These are phyloP conservation scores for Distichodus sexfasciatus DNA, from an alignment of 2,797 vertebrate genomes.

Conservation along the genomic window DNA sequence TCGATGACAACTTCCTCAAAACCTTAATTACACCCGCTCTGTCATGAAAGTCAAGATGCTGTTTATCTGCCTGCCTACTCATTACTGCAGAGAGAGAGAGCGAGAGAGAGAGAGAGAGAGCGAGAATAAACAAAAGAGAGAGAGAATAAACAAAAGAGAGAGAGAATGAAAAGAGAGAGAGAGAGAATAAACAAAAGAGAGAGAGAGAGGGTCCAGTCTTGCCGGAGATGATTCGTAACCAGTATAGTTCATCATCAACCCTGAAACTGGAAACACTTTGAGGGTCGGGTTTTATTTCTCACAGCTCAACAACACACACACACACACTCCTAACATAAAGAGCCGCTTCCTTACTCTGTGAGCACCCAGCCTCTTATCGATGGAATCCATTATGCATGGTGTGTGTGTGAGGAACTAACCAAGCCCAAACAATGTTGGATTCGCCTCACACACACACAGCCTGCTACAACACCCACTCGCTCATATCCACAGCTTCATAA, in stretches of 20 bases:
- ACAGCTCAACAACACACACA: background rate
- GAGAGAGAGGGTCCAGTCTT: background rate
- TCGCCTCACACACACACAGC: background rate
- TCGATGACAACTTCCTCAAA: slow-evolving; percentile 50
- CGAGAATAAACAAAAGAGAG: background rate
- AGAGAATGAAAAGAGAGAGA: too few species aligned
- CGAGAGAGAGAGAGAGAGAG: background rate
- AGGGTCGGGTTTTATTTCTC: background rate
- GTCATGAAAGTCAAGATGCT: slow-evolving; percentile 52
- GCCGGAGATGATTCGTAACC: background rate
- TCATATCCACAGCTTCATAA: background rate
- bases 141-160: too few species aligned
- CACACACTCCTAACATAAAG: background rate
- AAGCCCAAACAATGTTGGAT: background rate
- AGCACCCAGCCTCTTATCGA: background rate
- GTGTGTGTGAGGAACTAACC: background rate
- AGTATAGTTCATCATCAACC: background rate
- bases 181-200: too few species aligned
- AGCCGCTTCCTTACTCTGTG: background rate
- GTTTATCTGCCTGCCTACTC: slow-evolving; percentile 24
- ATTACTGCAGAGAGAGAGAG: slow-evolving; percentile 12
- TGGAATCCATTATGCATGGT: background rate
- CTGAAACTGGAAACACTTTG: background rate
- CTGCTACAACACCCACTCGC: background rate
- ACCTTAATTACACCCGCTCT: slow-evolving; percentile 64